A percentile compares a stretch with the other conserved stretches of the same genome.
phyloP scores from a whole-genome alignment of 2,888 invertebrate species.

The Mesorhabditis belari region DNA sequence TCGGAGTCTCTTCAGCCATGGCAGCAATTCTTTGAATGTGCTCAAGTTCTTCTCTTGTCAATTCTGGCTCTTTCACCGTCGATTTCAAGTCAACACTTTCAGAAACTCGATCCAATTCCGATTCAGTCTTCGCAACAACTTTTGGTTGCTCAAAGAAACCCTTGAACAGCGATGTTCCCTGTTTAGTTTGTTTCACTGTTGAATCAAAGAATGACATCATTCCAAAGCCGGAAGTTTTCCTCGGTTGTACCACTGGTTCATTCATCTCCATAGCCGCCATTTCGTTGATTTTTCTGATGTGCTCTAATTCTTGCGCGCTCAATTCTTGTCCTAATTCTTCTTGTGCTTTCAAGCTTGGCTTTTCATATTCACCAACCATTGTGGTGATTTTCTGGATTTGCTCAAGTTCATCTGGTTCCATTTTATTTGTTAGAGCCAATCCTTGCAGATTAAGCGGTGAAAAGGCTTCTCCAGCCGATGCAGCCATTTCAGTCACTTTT shows the following conservation, averaged over 20 bases:
- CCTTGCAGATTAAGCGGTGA: background rate
- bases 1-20: constrained; percentile 14
- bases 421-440: background rate
- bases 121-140: background rate
- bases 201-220: background rate
- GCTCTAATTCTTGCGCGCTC: constrained; percentile 28
- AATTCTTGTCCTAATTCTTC: constrained; percentile 7
- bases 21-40: constrained; percentile 17
- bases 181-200: background rate
- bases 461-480: background rate
- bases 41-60: constrained; percentile 29
- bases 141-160: background rate
- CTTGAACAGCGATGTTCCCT: background rate
- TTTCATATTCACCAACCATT: too few relatives aligned
- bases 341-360: too few relatives aligned
- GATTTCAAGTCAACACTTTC: too few relatives aligned
- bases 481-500: constrained; percentile 14
- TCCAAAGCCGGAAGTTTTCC: background rate
- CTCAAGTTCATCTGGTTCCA: constrained; percentile 25
- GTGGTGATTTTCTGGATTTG: constrained; percentile 16
- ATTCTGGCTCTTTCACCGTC: constrained; percentile 5
- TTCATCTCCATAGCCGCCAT: constrained; percentile 9
- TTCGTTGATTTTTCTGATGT: constrained; percentile 14
- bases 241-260: background rate
- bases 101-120: background rate